A percentile compares a stretch with the other conserved stretches of the same genome.
These are phyloP conservation scores for Gallirallus australis DNA, from an alignment of 2,797 vertebrate genomes.

Conservation along the genomic window DNA sequence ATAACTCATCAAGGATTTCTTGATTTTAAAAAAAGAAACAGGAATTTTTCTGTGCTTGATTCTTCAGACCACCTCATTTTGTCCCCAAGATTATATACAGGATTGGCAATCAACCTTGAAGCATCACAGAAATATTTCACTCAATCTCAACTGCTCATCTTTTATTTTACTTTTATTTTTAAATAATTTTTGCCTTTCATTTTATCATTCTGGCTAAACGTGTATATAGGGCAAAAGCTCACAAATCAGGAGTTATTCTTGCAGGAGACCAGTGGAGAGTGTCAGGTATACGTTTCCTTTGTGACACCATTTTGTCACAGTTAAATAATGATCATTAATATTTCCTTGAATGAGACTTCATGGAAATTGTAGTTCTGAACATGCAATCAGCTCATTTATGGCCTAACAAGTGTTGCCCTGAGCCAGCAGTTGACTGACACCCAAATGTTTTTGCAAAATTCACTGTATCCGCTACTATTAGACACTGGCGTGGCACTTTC, in stretches of 20 bases:
- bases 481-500: background rate
- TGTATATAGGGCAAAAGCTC: background rate
- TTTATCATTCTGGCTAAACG: background rate
- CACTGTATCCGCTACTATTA: background rate
- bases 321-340: conserved; percentile 49
- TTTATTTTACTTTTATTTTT: background rate
- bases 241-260: background rate
- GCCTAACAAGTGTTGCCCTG: conserved; percentile 7
- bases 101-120: background rate
- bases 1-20: background rate
- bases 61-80: background rate
- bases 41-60: background rate
- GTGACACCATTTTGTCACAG: background rate
- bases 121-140: background rate
- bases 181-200: background rate
- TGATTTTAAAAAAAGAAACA: background rate
- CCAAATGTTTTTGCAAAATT: conserved; percentile 1
- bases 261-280: background rate
- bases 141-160: background rate
- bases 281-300: background rate
- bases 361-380: conserved; percentile 52
- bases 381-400: conserved; percentile 44
- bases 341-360: conserved; percentile 34
- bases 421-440: background rate
- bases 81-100: background rate